Base-by-base conservation (phyloP, 1,140 invertebrate species). In the Tetragnatha versicolor region DNA sequence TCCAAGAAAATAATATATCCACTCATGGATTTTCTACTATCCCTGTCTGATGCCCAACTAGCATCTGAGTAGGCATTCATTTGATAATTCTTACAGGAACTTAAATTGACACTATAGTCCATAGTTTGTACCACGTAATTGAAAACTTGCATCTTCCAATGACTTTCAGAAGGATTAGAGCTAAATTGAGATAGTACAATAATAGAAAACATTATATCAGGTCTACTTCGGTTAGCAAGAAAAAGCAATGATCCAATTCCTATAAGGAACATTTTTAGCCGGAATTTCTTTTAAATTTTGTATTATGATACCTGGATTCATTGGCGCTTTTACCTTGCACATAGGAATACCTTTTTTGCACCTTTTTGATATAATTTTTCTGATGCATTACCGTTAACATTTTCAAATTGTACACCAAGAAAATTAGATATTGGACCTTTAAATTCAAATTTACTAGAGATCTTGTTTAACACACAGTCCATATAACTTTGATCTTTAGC, bases 1-100 rank as follows among this genome's bases (percentile, higher is more conserved):
- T 70, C 82, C 47, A 85, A 37, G 22, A 82, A 73, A 72, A 85
- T 84, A 0, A 85, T 65, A 78, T 83, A 85, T 2, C 87, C 85
- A n/a, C 83, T 85, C 7, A 79, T 84, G 12, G 84, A 83, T 68
- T 80, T 82, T 55, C 79, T n/a, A 70, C n/a, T n/a, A 14, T 53
- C 33, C 20, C 3, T 4, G 10, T 35, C 49, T 20, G 3, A 60
- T 22, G 22, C 76, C 42, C 42, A 80, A 31, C 78, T 69, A 1
- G 79, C 17, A 25, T 79, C 76, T 12, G 27, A 17, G 49, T 47
- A 1, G 42, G 42, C 42, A 47, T 17, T 20, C 3, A 47, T 17
- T 17, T 47, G 12, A 47, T 12, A 17, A 47, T 47, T 47, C 12
- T 12, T 20, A 47, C 42, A 47, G 2, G 12, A 17, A 47, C 42